A percentile compares a stretch with the other conserved stretches of the same genome.
These are phyloP conservation scores for Zenarchopterus dispar DNA, from an alignment of 2,797 vertebrate species.

Conservation along the genomic window DNA sequence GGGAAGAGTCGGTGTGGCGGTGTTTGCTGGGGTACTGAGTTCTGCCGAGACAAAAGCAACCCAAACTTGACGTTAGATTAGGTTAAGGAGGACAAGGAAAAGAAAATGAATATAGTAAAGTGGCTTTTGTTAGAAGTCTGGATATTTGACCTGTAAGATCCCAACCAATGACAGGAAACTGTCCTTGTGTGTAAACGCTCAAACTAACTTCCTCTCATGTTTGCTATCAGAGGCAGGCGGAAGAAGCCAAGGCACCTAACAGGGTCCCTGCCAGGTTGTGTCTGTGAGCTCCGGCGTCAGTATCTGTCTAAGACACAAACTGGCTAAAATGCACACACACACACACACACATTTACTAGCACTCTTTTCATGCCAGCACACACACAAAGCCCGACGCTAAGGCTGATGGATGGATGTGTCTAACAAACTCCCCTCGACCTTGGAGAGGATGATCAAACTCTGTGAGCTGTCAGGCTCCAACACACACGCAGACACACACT, in stretches of 20 bases:
- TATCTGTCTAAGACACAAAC: conserved; percentile 26
- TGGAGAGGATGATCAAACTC: conserved; percentile 56
- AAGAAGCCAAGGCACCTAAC: conserved; percentile 34
- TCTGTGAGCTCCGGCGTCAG: conserved; percentile 51
- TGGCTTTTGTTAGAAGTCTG: background rate
- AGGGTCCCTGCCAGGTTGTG: conserved; percentile 48
- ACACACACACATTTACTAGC: conserved; percentile 4
- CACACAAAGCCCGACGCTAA: conserved; percentile 22
- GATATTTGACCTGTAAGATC: too few relatives aligned
- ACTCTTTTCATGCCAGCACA: conserved; percentile 10
- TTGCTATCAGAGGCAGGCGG: conserved; percentile 32
- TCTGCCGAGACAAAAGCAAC: conserved; percentile 75
- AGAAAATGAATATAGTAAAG: background rate
- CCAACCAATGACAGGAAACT: background rate
- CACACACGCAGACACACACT: conserved; percentile 23
- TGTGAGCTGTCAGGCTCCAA: conserved; percentile 56
- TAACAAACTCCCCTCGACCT: conserved; percentile 65
- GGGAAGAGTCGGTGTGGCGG: conserved; percentile 84
- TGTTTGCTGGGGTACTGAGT: conserved; percentile 87
- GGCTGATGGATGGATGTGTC: conserved; percentile 67
- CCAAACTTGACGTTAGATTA: conserved; percentile 19
- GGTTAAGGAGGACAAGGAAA: background rate
- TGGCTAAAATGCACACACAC: conserved; percentile 11
- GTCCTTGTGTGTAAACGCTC: conserved; percentile 2
- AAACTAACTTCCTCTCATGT: background rate